Base-by-base conservation (phyloP, 2,113 vertebrate species). In the Anseranas semipalmata region DNA sequence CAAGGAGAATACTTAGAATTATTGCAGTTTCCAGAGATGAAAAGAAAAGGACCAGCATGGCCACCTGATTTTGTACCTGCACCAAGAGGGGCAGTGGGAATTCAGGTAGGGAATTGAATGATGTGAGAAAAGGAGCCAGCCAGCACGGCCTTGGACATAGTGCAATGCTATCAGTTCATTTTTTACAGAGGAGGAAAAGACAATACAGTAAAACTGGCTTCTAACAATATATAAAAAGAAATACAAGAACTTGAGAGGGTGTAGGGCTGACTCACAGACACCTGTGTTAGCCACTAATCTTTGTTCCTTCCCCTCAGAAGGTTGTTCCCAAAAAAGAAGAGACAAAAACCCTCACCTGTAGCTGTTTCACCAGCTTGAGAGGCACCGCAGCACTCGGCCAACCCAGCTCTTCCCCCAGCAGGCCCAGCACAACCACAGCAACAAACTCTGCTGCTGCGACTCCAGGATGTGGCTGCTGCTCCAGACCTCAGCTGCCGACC, bases 131-230 rank as follows among this genome's bases (percentile, higher is more conserved):
- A 73, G 65, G 41, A 58, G 33, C 17, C 37, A 58, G 52, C 8
- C 60, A 65, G 72, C 30, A 28, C 58, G 53, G 67, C 66, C 72
- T 48, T 3, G 21, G 71, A 56, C 27, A n/a, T 17, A 43, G 21
- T 37, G 62, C 28, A 20, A 52, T 6, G 25, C 19, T 46, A 13
- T 7, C 0, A 0, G 15, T 59, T 68, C 27, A 8, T 37, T 52
- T 52, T 75, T 53, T 15, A 66, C 28, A 62, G 46, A 84, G 27
- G 3, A 85, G 22, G 8, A 56, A 48, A 83, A 72, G 41, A 46
- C 43, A 55, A 33, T 22, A 14, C 28, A 76, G 28, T 58, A 52
- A 89, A 83, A 86, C 53, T 71, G 22, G 17, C 56, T 83, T 76
- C 56, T 67, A 62, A 83, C 16, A 24, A 46, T 15, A 71, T 9